These are phyloP conservation scores for Pseudorhombus dupliciocellatus DNA, from an alignment of 2,113 vertebrate genomes.

Conservation along the genomic window DNA sequence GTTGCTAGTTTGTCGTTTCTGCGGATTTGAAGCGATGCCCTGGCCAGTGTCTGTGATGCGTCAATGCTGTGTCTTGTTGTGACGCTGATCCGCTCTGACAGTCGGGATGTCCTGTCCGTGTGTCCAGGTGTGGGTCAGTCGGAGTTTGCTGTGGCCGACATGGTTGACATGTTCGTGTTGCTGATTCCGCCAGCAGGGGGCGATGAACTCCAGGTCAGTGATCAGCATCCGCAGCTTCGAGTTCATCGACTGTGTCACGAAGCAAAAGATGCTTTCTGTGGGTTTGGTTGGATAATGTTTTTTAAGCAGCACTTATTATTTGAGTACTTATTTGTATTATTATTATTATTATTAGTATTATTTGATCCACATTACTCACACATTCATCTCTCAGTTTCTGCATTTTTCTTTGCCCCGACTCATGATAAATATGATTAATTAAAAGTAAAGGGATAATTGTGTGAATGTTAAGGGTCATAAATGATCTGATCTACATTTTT, in stretches of 20 bases:
- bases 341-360: no score
- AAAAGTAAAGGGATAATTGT: not conserved
- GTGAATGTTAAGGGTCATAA: not conserved
- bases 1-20: not conserved
- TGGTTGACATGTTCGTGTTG: slow-evolving; percentile 98
- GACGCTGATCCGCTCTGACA: not conserved
- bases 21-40: no score
- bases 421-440: not conserved
- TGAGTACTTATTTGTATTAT: no score
- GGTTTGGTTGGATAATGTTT: not conserved
- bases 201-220: slow-evolving; percentile 95
- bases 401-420: not conserved
- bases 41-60: not conserved
- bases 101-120: not conserved
- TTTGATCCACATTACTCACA: no score
- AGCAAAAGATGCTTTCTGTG: not conserved
- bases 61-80: not conserved
- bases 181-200: slow-evolving; percentile 97
- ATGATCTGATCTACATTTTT: not conserved
- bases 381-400: no score
- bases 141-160: slow-evolving; percentile 97
- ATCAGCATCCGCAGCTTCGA: not conserved
- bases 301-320: no score
- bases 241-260: not conserved
- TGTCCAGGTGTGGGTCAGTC: slow-evolving; percentile 95